Percentiles rank a stretch among this genome's conserved stretches.
phyloP scores from a whole-genome alignment of 2,888 invertebrate genomes.

The Lepidocyrtinus sp. region DNA sequence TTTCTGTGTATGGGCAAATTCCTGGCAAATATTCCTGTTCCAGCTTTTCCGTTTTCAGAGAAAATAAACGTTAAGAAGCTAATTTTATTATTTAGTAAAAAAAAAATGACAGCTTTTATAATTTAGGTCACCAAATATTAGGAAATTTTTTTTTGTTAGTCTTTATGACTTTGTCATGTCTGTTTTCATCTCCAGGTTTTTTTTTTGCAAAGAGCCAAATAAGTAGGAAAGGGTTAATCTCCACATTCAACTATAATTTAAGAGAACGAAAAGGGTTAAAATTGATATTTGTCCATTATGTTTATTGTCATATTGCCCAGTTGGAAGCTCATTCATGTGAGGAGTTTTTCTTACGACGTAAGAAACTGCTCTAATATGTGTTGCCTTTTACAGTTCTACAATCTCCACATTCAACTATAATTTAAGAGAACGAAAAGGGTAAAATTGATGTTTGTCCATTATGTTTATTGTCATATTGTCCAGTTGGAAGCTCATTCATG shows the following conservation, averaged over 20 bases:
- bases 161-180: neutral
- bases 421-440: conserved; percentile 34
- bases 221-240: neutral
- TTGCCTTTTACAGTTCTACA: neutral
- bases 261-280: conserved; percentile 30
- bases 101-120: too few relatives aligned
- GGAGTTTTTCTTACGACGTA: conserved; percentile 3
- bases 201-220: neutral
- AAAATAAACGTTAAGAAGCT: too few relatives aligned
- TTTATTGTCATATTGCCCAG: conserved; percentile 51
- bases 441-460: conserved; percentile 52
- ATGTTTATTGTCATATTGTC: conserved; percentile 47
- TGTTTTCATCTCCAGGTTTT: neutral
- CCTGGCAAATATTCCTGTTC: too few relatives aligned
- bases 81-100: too few relatives aligned
- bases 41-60: too few relatives aligned
- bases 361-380: conserved; percentile 21
- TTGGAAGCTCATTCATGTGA: neutral
- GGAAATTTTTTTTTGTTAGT: too few relatives aligned
- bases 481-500: conserved; percentile 9
- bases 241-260: neutral
- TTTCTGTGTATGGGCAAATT: too few relatives aligned
- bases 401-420: conserved; percentile 32
- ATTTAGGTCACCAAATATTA: too few relatives aligned
- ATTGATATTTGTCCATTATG: conserved; percentile 48